These are phyloP conservation scores for cat (Felis catus) DNA, from an alignment of 2,113 vertebrate species.

Conservation along the genomic window F.catus_Fca126_mat1.0 CM031412.1:13453001-13453500, in stretches of 20 bases:
- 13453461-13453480: too few relatives aligned
- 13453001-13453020: constrained; percentile 69
- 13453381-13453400: too few relatives aligned
- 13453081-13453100: neutral
- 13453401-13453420: too few relatives aligned
- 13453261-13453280: neutral
- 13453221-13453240: neutral
- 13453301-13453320: too few relatives aligned
- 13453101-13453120: neutral
- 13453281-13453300: neutral
- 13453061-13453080: constrained; percentile 53
- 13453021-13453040: constrained; percentile 51
- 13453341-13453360: too few relatives aligned
- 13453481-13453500: too few relatives aligned
- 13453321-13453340: too few relatives aligned
- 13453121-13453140: too few relatives aligned
- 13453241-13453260: neutral
- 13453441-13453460: too few relatives aligned
- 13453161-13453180: rapidly evolving
- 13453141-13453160: neutral
- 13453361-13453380: too few relatives aligned
- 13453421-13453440: too few relatives aligned
- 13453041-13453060: constrained; percentile 72
- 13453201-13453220: neutral
- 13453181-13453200: too few relatives aligned